Conservation (phyloP, 2,888 invertebrate genomes). For the Uloborus plumipes region DNA sequence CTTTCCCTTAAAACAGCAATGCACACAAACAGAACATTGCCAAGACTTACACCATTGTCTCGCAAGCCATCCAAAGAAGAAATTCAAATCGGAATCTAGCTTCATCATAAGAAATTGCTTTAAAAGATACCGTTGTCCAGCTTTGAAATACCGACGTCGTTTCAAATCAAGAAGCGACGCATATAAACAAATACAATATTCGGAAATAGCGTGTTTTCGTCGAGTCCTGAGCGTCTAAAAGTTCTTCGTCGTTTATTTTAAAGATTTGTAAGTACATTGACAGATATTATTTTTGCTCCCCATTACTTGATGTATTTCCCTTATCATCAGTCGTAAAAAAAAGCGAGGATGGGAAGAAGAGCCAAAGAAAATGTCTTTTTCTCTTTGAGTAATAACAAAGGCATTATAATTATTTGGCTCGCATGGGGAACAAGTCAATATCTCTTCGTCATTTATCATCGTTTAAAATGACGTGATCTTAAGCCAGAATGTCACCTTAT, state of each 20-base stretch:
- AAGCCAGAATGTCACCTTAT: slow-evolving; percentile 38
- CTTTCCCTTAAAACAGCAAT: too few species aligned
- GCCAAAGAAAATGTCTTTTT: slow-evolving; percentile 45
- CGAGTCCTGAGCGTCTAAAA: slow-evolving; percentile 9
- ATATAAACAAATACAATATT: slow-evolving; percentile 14
- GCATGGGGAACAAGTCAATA: slow-evolving; percentile 45
- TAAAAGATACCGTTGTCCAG: too few species aligned
- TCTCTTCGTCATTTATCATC: slow-evolving; percentile 58
- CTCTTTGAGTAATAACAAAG: slow-evolving; percentile 49
- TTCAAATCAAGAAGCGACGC: slow-evolving; percentile 1
- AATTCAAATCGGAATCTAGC: too few species aligned
- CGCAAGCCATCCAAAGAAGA: too few species aligned
- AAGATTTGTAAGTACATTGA: slow-evolving; percentile 51
- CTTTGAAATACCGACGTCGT: background rate
- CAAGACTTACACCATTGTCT: too few species aligned
- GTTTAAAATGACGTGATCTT: slow-evolving; percentile 59
- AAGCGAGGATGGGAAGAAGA: background rate
- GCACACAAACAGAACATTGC: too few species aligned
- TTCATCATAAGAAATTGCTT: too few species aligned
- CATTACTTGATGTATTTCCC: slow-evolving; percentile 39
- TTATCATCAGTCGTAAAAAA: slow-evolving; percentile 21
- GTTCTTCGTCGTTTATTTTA: slow-evolving; percentile 44
- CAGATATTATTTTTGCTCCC: slow-evolving; percentile 36
- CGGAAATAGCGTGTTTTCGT: slow-evolving; percentile 29
- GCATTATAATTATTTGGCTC: slow-evolving; percentile 55